A percentile compares a stretch with the other conserved stretches of the same genome.
Conservation (phyloP, 2,888 invertebrate genomes). For the Hirtodrosophila trivittata region DNA sequence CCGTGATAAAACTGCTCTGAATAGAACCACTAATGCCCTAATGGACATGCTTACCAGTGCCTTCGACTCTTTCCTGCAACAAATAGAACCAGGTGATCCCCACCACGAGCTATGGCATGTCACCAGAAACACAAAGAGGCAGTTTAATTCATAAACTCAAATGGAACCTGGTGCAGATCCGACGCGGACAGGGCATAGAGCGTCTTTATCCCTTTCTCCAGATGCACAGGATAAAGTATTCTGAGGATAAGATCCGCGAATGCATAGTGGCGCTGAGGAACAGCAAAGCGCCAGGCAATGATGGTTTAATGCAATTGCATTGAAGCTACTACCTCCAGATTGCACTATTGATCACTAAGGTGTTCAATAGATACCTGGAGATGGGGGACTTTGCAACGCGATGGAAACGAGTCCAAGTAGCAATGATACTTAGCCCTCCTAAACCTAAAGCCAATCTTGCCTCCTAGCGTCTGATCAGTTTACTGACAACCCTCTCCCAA, state of each 20-base stretch:
- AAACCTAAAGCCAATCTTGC: slow-evolving; percentile 4
- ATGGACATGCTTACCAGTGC: neutral
- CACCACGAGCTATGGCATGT: neutral
- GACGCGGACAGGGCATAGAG: neutral
- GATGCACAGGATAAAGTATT: neutral
- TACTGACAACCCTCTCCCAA: neutral
- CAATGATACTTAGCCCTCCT: neutral
- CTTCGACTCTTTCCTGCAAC: neutral
- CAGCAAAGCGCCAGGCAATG: too few relatives aligned
- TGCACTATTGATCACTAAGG: neutral
- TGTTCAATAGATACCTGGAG: slow-evolving; percentile 7
- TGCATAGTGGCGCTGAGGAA: too few relatives aligned
- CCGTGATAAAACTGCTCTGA: neutral
- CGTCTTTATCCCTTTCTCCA: neutral
- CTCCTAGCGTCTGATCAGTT: neutral
- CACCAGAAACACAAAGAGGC: neutral
- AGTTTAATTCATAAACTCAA: neutral
- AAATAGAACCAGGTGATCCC: too few relatives aligned
- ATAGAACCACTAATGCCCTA: neutral
- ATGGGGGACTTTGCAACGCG: neutral
- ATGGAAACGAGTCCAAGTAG: too few relatives aligned
- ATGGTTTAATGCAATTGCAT: slow-evolving; percentile 10
- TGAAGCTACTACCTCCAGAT: neutral
- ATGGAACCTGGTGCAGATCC: neutral
- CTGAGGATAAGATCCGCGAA: neutral